These are phyloP conservation scores for Oligia fasciuncula DNA, from an alignment of 2,888 invertebrate species.

Conservation along the genomic window DNA sequence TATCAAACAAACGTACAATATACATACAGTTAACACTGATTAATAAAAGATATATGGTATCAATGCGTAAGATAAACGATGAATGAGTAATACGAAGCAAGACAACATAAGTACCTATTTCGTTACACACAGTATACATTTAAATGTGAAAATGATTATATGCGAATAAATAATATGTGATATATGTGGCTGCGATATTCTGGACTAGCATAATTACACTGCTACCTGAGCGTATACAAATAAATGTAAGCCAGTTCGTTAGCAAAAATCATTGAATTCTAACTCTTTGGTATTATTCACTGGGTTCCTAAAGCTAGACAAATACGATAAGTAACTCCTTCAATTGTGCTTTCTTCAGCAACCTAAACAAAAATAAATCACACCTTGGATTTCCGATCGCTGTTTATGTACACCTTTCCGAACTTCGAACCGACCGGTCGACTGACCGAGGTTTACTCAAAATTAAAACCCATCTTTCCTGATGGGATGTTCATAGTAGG, in stretches of 20 bases:
- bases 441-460: slow-evolving; percentile 54
- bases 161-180: slow-evolving; percentile 82
- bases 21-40: slow-evolving; percentile 71
- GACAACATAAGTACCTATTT: slow-evolving; percentile 71
- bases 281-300: slow-evolving; percentile 88
- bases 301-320: slow-evolving; percentile 81
- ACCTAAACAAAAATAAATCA: slow-evolving; percentile 70
- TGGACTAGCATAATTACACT: slow-evolving; percentile 84
- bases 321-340: slow-evolving; percentile 75
- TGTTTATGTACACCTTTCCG: slow-evolving; percentile 69
- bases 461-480: slow-evolving; percentile 57
- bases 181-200: slow-evolving; percentile 82
- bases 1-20: slow-evolving; percentile 67
- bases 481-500: slow-evolving; percentile 89
- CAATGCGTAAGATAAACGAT: slow-evolving; percentile 74
- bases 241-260: slow-evolving; percentile 74
- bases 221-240: slow-evolving; percentile 75
- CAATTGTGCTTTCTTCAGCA: slow-evolving; percentile 74
- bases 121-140: slow-evolving; percentile 69
- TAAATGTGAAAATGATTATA: slow-evolving; percentile 75
- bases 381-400: slow-evolving; percentile 64
- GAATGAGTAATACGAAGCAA: slow-evolving; percentile 75
- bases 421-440: slow-evolving; percentile 60
- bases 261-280: slow-evolving; percentile 74
- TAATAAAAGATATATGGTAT: slow-evolving; percentile 72